phyloP scores from a whole-genome alignment of 2,888 invertebrate genomes.

The Oxystoma pomonae region DNA sequence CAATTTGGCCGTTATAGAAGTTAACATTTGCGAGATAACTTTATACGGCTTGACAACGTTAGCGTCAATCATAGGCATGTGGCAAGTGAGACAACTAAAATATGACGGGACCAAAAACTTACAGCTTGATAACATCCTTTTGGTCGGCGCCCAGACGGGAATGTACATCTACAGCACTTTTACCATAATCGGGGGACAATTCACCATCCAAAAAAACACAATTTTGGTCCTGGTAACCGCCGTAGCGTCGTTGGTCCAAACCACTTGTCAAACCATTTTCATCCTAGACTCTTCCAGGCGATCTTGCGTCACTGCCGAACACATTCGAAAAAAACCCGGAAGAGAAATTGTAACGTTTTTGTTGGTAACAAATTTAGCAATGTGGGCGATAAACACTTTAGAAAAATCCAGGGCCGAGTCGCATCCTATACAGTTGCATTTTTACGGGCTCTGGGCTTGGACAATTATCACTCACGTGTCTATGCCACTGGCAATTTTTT shows the following conservation, averaged over 20 bases:
- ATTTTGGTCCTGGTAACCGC: slow-evolving; percentile 62
- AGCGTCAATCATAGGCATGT: slow-evolving; percentile 53
- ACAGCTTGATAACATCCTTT: slow-evolving; percentile 69
- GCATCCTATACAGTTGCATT: slow-evolving; percentile 73
- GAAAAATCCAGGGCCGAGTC: slow-evolving; percentile 82
- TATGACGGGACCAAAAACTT: slow-evolving; percentile 54
- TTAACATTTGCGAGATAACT: slow-evolving; percentile 68
- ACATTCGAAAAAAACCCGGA: slow-evolving; percentile 73
- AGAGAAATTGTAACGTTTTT: slow-evolving; percentile 83
- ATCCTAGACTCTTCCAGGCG: slow-evolving; percentile 73
- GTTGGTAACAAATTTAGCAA: slow-evolving; percentile 73
- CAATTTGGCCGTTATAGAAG: slow-evolving; percentile 40
- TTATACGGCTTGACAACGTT: slow-evolving; percentile 63
- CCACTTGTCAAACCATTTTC: slow-evolving; percentile 74
- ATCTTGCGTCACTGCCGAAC: slow-evolving; percentile 66
- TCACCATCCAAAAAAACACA: slow-evolving; percentile 50
- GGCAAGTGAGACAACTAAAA: slow-evolving; percentile 64
- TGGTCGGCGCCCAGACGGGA: slow-evolving; percentile 84
- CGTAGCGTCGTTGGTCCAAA: slow-evolving; percentile 71
- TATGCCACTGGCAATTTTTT: slow-evolving; percentile 86
- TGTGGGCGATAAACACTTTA: slow-evolving; percentile 83
- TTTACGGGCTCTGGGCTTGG: slow-evolving; percentile 88
- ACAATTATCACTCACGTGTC: slow-evolving; percentile 86
- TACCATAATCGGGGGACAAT: slow-evolving; percentile 76
- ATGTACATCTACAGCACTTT: slow-evolving; percentile 86